Evolutionary conservation across 2,797 vertebrate genomes (phyloP).

Genomic region (Babyrousa celebensis): DNA sequence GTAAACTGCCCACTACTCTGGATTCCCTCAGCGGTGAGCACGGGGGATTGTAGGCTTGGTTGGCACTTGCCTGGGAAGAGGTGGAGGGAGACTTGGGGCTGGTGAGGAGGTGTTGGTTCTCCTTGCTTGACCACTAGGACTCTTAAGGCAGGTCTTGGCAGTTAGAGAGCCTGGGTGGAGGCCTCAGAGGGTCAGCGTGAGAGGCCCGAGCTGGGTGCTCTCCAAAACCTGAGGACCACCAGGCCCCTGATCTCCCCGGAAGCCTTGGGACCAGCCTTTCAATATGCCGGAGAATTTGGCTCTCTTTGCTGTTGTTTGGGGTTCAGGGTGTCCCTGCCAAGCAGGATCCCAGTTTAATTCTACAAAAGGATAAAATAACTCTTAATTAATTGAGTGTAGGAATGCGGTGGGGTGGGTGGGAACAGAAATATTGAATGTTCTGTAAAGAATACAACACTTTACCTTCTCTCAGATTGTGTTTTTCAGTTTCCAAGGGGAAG

Average conservation of each 20-base stretch:
- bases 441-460: neutral
- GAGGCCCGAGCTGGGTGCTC: neutral
- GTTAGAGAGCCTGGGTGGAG: neutral
- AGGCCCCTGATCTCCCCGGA: neutral
- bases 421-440: neutral
- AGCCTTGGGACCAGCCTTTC: conserved; percentile 24
- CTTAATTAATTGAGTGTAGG: neutral
- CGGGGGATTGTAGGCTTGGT: neutral
- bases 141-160: neutral
- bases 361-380: conserved; percentile 51
- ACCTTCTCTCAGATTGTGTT: conserved; percentile 13
- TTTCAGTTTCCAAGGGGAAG: conserved; percentile 66
- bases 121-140: neutral
- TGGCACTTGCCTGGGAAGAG: conserved; percentile 17
- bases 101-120: conserved; percentile 17
- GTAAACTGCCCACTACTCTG: conserved; percentile 89
- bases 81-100: neutral
- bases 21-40: neutral
- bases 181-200: neutral
- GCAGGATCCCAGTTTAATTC: conserved; percentile 28
- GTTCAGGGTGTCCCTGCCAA: neutral
- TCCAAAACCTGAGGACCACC: neutral
- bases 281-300: neutral
- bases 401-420: neutral
- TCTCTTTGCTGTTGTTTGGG: conserved; percentile 15